phyloP scores from a whole-genome alignment of 2,113 vertebrate species.

The Marmota monax region DNA sequence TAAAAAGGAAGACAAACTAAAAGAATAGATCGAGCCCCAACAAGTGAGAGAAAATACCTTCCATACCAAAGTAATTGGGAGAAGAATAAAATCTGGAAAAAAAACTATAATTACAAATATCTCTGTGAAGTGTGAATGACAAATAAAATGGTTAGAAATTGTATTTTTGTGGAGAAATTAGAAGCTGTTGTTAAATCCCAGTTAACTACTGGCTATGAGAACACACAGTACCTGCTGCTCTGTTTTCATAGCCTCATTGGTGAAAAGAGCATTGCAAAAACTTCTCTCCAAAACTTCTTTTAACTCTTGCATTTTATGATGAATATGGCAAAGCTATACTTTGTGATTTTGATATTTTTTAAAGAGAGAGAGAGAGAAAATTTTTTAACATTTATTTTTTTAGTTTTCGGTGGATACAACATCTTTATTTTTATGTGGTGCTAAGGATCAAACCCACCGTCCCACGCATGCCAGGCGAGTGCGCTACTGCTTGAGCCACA shows the following conservation, averaged over 20 bases:
- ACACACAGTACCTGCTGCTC: background rate
- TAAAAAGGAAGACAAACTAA: background rate
- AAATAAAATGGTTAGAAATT: background rate
- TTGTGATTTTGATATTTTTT: background rate
- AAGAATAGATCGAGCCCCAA: background rate
- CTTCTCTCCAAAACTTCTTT: slow-evolving; percentile 9
- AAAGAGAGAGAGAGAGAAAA: too few relatives aligned
- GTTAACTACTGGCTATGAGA: background rate
- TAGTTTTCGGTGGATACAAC: too few relatives aligned
- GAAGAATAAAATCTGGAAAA: background rate
- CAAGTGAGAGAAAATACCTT: background rate
- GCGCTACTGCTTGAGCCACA: too few relatives aligned
- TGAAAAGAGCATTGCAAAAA: slow-evolving; percentile 21
- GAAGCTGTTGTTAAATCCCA: background rate
- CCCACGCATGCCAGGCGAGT: too few relatives aligned
- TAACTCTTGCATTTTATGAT: background rate
- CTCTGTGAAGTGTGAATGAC: background rate
- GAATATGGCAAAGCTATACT: background rate
- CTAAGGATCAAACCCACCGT: too few relatives aligned
- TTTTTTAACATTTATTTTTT: too few relatives aligned
- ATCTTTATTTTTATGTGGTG: too few relatives aligned
- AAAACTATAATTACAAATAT: background rate
- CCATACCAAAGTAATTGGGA: background rate
- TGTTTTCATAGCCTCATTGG: background rate
- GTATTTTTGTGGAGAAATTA: background rate